Percentiles rank a stretch among this genome's conserved stretches.
Conservation (phyloP, 1,140 invertebrate species). For the Zaprionus ornatus region DNA sequence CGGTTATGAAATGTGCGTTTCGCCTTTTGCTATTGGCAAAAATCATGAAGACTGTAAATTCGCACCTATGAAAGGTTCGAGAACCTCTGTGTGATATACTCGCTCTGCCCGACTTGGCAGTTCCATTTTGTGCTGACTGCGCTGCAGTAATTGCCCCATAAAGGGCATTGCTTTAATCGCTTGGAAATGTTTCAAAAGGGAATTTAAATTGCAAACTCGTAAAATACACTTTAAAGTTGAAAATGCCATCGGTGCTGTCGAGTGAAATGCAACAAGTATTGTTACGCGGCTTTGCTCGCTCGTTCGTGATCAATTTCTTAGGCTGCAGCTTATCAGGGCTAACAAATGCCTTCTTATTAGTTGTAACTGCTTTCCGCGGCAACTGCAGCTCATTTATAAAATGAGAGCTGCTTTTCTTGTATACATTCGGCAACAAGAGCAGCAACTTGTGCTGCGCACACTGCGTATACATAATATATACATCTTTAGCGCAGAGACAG, state of each 20-base stretch:
- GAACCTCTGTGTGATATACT: constrained; percentile 14
- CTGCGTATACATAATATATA: constrained; percentile 58
- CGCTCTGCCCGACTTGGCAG: neutral
- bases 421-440: constrained; percentile 43
- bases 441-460: constrained; percentile 29
- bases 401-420: constrained; percentile 25
- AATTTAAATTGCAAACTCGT: neutral
- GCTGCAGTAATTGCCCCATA: constrained; percentile 37
- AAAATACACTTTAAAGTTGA: neutral
- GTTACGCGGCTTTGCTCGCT: neutral
- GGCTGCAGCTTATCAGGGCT: neutral
- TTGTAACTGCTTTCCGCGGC: neutral
- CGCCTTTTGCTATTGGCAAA: constrained; percentile 45
- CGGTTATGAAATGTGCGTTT: constrained; percentile 37
- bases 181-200: neutral
- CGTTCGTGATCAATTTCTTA: neutral
- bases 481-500: neutral
- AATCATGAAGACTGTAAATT: constrained; percentile 47
- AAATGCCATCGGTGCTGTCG: neutral
- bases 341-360: neutral
- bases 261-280: neutral
- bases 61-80: constrained; percentile 21
- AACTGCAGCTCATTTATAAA: constrained; percentile 13
- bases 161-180: constrained; percentile 9
- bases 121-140: constrained; percentile 37